A percentile compares a stretch with the other conserved stretches of the same genome.
Evolutionary conservation across 2,113 vertebrate species (phyloP).

Genomic region (Spizaetus ornatus): DNA sequence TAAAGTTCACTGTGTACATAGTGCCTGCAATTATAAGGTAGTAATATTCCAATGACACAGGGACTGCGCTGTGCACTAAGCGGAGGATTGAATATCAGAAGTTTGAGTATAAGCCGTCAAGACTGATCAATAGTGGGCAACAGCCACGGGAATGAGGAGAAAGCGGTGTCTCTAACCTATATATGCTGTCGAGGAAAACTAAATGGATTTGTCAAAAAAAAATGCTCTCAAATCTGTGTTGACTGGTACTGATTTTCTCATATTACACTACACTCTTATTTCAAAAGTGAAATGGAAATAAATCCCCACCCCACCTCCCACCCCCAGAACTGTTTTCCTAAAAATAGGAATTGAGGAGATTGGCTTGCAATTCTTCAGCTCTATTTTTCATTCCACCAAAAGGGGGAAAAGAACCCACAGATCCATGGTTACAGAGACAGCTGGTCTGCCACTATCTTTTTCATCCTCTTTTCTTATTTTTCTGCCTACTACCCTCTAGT

Average conservation of each 20-base stretch:
- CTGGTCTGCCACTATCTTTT: neutral
- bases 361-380: neutral
- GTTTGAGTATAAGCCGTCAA: neutral
- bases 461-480: neutral
- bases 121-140: neutral
- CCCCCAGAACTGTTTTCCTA: neutral
- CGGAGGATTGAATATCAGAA: neutral
- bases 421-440: neutral
- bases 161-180: neutral
- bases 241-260: neutral
- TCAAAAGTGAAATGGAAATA: neutral
- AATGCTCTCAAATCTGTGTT: neutral
- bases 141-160: fast-evolving
- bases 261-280: neutral
- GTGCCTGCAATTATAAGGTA: neutral
- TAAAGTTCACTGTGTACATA: neutral
- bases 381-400: neutral
- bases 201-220: neutral
- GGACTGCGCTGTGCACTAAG: too few species aligned
- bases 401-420: fast-evolving
- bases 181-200: neutral
- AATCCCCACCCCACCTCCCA: neutral
- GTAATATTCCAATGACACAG: neutral
- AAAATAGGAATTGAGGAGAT: neutral
- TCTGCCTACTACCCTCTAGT: neutral